phyloP scores from a whole-genome alignment of 2,113 vertebrate species.

The Neopipo cinnamomea region DNA sequence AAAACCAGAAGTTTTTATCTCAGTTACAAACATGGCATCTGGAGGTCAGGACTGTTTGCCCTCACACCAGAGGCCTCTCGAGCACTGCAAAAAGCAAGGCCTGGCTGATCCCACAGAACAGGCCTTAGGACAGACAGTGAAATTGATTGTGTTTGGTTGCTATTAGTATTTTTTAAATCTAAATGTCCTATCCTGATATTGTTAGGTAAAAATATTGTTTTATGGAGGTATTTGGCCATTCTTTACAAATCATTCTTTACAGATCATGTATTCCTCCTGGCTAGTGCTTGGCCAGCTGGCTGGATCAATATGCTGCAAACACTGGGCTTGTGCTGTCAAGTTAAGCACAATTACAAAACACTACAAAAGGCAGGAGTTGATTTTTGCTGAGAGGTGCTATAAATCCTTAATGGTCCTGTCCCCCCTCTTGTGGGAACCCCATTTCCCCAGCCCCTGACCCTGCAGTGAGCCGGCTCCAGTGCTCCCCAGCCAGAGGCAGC shows the following conservation, averaged over 20 bases:
- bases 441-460: background rate
- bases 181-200: background rate
- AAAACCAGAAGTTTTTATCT: background rate
- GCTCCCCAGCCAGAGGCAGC: background rate
- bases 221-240: background rate
- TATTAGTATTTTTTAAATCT: background rate
- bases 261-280: background rate
- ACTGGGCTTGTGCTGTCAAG: background rate
- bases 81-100: background rate
- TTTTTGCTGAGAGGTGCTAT: background rate
- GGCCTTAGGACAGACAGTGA: background rate
- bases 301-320: background rate
- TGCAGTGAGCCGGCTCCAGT: accelerated
- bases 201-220: background rate
- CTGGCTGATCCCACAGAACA: accelerated
- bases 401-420: background rate
- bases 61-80: background rate
- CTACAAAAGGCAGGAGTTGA: background rate
- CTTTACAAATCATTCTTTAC: background rate
- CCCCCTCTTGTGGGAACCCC: background rate
- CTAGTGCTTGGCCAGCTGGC: accelerated
- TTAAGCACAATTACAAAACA: background rate
- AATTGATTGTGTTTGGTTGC: background rate
- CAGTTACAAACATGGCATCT: background rate
- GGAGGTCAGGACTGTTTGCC: accelerated